phyloP scores from a whole-genome alignment of 2,888 invertebrate genomes.

The Tenthredo scrophulariae region DNA sequence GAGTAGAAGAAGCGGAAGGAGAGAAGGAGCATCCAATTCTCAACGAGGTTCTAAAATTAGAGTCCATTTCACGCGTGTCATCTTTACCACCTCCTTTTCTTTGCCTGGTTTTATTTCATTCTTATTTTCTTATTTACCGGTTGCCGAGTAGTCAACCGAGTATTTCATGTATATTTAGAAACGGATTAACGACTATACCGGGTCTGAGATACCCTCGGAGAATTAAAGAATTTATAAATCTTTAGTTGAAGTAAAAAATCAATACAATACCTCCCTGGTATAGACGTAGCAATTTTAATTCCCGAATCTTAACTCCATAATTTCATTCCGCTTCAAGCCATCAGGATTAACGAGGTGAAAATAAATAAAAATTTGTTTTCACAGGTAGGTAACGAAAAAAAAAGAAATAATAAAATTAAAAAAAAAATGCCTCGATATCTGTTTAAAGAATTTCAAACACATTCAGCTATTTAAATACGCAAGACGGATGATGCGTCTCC shows the following conservation, averaged over 20 bases:
- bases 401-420: too few relatives aligned
- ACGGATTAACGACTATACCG: constrained; percentile 21
- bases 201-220: not conserved
- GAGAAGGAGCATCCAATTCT: constrained; percentile 25
- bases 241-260: constrained; percentile 12
- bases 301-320: constrained; percentile 6
- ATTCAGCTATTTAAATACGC: not conserved
- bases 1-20: not conserved
- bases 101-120: constrained; percentile 34
- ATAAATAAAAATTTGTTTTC: not conserved
- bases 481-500: not conserved
- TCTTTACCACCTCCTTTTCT: constrained; percentile 63
- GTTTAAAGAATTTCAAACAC: not conserved
- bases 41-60: constrained; percentile 65
- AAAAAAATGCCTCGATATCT: too few relatives aligned
- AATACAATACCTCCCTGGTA: not conserved
- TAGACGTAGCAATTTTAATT: constrained; percentile 2
- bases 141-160: not conserved
- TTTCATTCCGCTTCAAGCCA: not conserved
- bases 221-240: constrained; percentile 17
- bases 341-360: not conserved
- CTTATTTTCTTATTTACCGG: constrained; percentile 49
- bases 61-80: constrained; percentile 65
- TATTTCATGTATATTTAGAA: constrained; percentile 13
- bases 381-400: not conserved